Conservation (phyloP, 2,113 vertebrate genomes). For the Austrofundulus limnaeus region DNA sequence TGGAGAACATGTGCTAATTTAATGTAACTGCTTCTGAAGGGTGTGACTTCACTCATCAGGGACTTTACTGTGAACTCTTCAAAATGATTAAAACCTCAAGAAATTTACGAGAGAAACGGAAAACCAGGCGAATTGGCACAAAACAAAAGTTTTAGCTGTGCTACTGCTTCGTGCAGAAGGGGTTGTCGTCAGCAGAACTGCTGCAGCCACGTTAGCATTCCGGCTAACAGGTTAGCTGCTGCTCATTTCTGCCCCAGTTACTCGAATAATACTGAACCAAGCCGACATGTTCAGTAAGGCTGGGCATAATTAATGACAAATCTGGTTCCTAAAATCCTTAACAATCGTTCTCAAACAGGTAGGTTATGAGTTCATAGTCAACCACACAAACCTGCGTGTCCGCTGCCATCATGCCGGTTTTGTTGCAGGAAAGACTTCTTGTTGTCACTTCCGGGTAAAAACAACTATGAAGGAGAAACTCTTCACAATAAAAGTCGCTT, state of each 20-base stretch:
- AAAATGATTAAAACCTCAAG: accelerated
- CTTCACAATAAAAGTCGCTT: too few species aligned
- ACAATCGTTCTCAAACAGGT: too few species aligned
- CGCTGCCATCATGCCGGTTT: constrained; percentile 91
- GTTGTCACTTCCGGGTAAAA: constrained; percentile 74
- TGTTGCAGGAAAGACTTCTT: constrained; percentile 80
- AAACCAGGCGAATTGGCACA: accelerated
- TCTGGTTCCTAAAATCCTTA: accelerated
- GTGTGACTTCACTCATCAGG: background rate
- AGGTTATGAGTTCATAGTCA: constrained; percentile 27
- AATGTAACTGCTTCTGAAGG: background rate
- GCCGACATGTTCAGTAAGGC: accelerated
- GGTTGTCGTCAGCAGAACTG: constrained; percentile 2
- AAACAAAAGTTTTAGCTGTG: too few species aligned
- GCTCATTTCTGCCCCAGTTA: background rate
- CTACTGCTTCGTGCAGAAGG: background rate
- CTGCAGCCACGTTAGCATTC: constrained; percentile 47
- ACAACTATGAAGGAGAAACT: too few species aligned
- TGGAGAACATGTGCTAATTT: background rate
- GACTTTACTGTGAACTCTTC: background rate
- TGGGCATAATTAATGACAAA: accelerated
- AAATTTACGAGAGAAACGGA: background rate
- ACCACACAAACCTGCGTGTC: constrained; percentile 91
- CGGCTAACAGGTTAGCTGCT: constrained; percentile 35
- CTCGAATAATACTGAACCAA: background rate